Evolutionary conservation across 64 coral and sea anemone genomes (phyloP).

Genomic region (Actinia equina): DNA sequence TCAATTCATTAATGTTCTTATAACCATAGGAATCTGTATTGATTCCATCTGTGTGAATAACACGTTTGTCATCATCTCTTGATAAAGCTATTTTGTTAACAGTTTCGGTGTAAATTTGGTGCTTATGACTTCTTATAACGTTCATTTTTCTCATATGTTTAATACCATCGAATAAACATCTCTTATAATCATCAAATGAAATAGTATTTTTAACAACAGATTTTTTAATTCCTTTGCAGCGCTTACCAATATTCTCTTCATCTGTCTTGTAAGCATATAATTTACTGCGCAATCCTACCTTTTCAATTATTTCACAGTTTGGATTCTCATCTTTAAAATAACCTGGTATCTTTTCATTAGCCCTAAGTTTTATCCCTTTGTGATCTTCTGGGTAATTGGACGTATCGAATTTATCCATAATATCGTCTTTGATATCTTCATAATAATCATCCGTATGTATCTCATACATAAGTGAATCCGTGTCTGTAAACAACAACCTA

Average conservation of each 20-base stretch:
- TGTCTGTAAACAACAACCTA: slow-evolving; percentile 1
- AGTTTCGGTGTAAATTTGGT: slow-evolving; percentile 21
- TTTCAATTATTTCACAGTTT: slow-evolving; percentile 21
- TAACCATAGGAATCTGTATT: slow-evolving; percentile 7
- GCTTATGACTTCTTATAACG: slow-evolving; percentile 17
- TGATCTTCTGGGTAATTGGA: slow-evolving; percentile 18
- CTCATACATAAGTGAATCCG: background rate
- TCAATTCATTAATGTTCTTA: too few species aligned
- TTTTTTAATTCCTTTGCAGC: slow-evolving; percentile 31
- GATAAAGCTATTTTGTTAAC: slow-evolving; percentile 29
- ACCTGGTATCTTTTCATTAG: slow-evolving; percentile 28
- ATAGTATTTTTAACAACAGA: slow-evolving; percentile 16
- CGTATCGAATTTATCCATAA: slow-evolving; percentile 21
- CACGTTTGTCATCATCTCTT: background rate
- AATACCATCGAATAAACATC: background rate
- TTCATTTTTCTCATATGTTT: slow-evolving; percentile 39
- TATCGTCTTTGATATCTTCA: background rate
- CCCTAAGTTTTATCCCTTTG: slow-evolving; percentile 1
- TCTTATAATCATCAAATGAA: slow-evolving; percentile 19
- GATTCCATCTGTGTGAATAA: background rate
- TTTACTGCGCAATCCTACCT: slow-evolving; percentile 23
- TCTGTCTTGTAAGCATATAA: slow-evolving; percentile 8
- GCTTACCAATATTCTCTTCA: background rate
- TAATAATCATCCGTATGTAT: slow-evolving; percentile 1
- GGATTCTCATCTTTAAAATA: slow-evolving; percentile 38